Conservation (phyloP, 2,797 vertebrate genomes). For the Acanthiza pusilla region DNA sequence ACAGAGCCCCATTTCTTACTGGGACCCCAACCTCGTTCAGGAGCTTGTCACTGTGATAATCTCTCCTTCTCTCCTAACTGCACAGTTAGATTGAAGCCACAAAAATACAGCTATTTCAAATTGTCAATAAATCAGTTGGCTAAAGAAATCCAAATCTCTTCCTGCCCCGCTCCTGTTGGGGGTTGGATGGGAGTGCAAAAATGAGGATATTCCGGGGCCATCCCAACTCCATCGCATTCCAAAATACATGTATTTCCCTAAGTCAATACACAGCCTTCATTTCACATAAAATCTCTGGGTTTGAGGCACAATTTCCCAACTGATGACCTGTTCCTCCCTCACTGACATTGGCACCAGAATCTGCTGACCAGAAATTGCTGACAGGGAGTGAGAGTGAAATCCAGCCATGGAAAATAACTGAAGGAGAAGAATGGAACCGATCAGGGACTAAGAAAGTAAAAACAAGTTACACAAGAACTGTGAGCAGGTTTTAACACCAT, state of each 20-base stretch:
- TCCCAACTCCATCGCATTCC: neutral
- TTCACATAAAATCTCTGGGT: neutral
- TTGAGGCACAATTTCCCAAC: neutral
- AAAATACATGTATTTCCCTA: neutral
- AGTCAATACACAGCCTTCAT: neutral
- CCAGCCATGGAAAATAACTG: neutral
- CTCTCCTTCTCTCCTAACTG: neutral
- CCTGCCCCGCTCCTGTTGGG: rapidly evolving
- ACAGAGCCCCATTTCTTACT: neutral
- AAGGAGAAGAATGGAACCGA: neutral
- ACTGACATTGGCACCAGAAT: rapidly evolving
- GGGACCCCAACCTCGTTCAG: rapidly evolving
- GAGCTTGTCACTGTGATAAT: rapidly evolving
- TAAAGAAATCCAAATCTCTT: neutral
- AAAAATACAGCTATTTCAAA: neutral
- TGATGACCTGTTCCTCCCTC: neutral
- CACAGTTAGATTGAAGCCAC: rapidly evolving
- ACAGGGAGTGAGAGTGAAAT: neutral
- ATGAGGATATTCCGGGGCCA: neutral
- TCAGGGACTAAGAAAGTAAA: neutral
- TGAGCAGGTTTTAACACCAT: neutral
- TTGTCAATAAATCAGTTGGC: rapidly evolving
- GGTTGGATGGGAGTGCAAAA: neutral
- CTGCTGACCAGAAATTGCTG: neutral
- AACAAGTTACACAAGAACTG: neutral